Evolutionary conservation across 35 echinoderm and acorn worm genomes (phyloP), one percentile per base, ranked within the genome.

Genomic region (Nesometra sesokonis): DNA sequence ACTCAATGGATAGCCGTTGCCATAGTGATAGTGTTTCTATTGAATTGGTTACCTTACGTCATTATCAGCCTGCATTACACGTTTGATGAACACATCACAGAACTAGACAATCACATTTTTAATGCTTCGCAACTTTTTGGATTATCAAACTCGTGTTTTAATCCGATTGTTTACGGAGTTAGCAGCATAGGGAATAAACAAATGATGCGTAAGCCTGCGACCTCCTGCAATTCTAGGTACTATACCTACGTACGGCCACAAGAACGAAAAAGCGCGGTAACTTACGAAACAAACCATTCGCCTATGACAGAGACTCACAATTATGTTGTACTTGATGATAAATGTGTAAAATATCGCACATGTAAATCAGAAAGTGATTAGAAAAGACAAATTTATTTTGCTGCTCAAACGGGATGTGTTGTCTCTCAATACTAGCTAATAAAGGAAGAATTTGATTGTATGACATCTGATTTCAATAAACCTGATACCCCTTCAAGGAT

Each of bases 141-240:
- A 0, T 47, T 97, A 5, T 93, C 94, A 27, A 97, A 97, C 87
- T 93, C 91, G 47, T 97, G 94, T 82, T 97, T 97, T 77, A 97
- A 97, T 76, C 94, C 94, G 15, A 43, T 97, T 43, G 90, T 97
- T 23, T 97, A 97, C 83, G 94, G 94, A 8, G 89, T 86, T 0
- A 93, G 94, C 76, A 97, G 93, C 36, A 76, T 97, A 13, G 52
- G 52, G 23, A 67, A 67, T 17, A 67, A 19, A 67, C 0, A 11
- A 19, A 27, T 67, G 52, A 19, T 67, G 23, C 52, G 52, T 27
- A 67, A 67, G 23, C 9, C 52, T 67, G 23, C 52, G 0, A 67
- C 8, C 52, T 67, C 52, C 8, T 67, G 52, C 23, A 5, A 67
- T 67, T 67, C 52, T 3, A 67, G 52, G 23, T 17, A 27, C 52